Percentiles rank a stretch among this genome's conserved stretches.
Evolutionary conservation across 2,888 invertebrate genomes (phyloP).

Genomic region (Sphaerophoria rueppellii): DNA sequence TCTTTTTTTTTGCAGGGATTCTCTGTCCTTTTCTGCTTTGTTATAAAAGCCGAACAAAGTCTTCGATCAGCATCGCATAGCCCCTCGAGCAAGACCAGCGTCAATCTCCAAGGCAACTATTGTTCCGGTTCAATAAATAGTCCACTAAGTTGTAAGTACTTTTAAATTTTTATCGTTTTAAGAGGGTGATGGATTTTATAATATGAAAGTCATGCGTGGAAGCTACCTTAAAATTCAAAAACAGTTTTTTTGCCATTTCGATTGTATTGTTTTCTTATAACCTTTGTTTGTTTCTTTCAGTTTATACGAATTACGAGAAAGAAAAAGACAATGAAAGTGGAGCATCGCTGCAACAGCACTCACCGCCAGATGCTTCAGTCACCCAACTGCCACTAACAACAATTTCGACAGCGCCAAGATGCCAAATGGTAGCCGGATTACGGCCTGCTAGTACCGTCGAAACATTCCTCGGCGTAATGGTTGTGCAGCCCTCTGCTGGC

Average conservation of each 20-base stretch:
- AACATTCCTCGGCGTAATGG: slow-evolving; percentile 77
- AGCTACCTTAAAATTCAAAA: no score
- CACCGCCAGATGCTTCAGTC: slow-evolving; percentile 74
- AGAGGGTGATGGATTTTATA: no score
- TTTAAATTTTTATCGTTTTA: no score
- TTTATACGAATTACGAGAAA: slow-evolving; percentile 81
- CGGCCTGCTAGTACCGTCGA: slow-evolving; percentile 75
- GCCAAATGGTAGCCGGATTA: slow-evolving; percentile 76
- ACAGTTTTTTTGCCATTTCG: no score
- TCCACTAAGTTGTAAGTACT: slow-evolving; percentile 81
- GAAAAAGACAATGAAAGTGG: slow-evolving; percentile 81
- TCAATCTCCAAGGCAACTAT: slow-evolving; percentile 81
- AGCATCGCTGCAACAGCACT: slow-evolving; percentile 75
- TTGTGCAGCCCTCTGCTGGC: slow-evolving; percentile 26
- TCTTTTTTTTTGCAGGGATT: slow-evolving; percentile 78
- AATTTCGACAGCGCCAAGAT: slow-evolving; percentile 80
- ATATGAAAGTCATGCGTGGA: slow-evolving; percentile 16
- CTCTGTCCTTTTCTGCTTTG: slow-evolving; percentile 80
- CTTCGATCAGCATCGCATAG: slow-evolving; percentile 76
- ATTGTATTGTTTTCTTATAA: no score
- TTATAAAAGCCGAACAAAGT: slow-evolving; percentile 81
- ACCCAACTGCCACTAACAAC: slow-evolving; percentile 80
- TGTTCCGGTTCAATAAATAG: slow-evolving; percentile 81
- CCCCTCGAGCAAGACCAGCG: slow-evolving; percentile 77
- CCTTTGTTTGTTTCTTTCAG: slow-evolving; percentile 74